These are phyloP conservation scores for Sciaenops ocellatus DNA, from an alignment of 2,797 vertebrate species.

Conservation along the genomic window DNA sequence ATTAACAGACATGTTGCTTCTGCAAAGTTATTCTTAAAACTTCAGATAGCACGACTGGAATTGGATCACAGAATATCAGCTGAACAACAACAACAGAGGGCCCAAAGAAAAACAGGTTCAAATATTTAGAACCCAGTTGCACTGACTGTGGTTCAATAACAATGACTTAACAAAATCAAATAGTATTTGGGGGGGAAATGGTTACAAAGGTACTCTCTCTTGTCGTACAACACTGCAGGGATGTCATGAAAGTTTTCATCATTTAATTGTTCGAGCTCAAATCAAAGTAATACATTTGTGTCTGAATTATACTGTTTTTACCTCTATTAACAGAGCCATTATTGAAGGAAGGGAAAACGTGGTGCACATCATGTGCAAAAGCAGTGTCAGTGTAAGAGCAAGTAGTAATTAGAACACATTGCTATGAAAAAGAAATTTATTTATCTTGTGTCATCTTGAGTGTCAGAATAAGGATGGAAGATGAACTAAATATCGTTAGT, in stretches of 20 bases:
- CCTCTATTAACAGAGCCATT: not conserved
- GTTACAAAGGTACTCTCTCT: too few species aligned
- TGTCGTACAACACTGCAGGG: too few species aligned
- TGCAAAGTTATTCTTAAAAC: too few species aligned
- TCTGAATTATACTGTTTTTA: too few species aligned
- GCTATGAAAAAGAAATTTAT: not conserved
- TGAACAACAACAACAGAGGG: not conserved
- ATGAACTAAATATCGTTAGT: not conserved
- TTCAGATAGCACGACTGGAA: too few species aligned
- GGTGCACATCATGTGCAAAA: not conserved
- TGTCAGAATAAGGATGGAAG: not conserved
- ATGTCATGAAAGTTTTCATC: too few species aligned
- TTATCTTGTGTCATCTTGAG: not conserved
- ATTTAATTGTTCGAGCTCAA: too few species aligned
- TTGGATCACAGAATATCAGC: not conserved
- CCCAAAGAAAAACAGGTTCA: too few species aligned
- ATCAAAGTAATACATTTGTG: too few species aligned
- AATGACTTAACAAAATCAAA: not conserved
- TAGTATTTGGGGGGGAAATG: too few species aligned
- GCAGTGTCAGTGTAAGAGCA: not conserved
- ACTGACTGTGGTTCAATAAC: not conserved
- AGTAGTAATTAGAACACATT: not conserved
- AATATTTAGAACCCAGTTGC: not conserved
- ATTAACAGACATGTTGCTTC: too few species aligned
- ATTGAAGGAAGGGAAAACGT: not conserved